Evolutionary conservation across 2,888 invertebrate species (phyloP).

Genomic region (Melipona bicolor): DNA sequence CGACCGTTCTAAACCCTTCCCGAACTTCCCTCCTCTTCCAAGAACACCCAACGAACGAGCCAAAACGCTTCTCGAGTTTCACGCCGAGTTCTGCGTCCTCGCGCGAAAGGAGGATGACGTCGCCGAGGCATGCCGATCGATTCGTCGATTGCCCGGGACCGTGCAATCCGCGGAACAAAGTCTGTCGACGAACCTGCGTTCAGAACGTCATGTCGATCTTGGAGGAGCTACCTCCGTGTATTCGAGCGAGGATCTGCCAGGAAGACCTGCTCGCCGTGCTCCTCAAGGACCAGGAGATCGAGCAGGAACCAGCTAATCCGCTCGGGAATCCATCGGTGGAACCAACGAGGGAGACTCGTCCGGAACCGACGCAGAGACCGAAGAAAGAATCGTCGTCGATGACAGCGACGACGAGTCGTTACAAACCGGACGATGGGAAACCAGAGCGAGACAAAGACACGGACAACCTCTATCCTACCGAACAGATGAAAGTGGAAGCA

Average conservation of each 20-base stretch:
- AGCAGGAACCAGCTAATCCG: no score
- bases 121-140: constrained; percentile 49
- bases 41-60: background rate
- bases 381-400: background rate
- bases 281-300: accelerated
- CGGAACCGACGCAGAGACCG: background rate
- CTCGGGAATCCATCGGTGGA: background rate
- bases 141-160: constrained; percentile 72
- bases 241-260: constrained; percentile 26
- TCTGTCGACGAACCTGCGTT: constrained; percentile 16
- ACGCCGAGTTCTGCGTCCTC: background rate
- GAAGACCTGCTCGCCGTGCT: constrained; percentile 19
- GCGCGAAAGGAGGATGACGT: constrained; percentile 17
- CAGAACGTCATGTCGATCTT: constrained; percentile 31
- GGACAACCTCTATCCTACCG: no score
- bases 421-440: no score
- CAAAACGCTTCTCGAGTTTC: no score
- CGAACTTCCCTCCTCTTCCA: background rate
- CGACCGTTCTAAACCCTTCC: constrained; percentile 9
- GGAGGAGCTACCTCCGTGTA: constrained; percentile 37
- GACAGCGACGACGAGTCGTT: no score
- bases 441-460: background rate
- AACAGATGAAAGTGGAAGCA: background rate
- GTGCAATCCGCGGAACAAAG: constrained; percentile 69
- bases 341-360: no score